Evolutionary conservation across 1,140 invertebrate genomes (phyloP).

Genomic region (Lamellibrachia luymesi): DNA sequence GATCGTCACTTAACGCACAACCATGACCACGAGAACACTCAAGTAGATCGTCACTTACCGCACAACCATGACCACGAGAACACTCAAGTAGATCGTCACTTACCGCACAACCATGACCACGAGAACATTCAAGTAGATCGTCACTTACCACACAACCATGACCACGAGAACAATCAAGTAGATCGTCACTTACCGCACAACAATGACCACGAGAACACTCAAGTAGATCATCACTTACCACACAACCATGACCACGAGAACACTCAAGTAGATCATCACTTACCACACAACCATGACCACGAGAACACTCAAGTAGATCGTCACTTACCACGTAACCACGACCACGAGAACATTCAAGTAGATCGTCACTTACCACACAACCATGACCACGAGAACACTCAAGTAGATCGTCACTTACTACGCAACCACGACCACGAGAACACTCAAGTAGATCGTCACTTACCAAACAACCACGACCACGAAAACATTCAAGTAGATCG

Average conservation of each 20-base stretch:
- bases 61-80: not conserved
- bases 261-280: not conserved
- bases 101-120: not conserved
- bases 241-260: not conserved
- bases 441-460: not conserved
- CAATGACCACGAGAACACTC: not conserved
- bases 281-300: not conserved
- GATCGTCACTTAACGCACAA: not conserved
- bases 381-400: not conserved
- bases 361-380: not conserved
- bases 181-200: not conserved
- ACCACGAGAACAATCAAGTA: not conserved
- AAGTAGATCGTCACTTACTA: not conserved
- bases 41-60: not conserved
- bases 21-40: not conserved
- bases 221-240: not conserved
- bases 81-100: not conserved
- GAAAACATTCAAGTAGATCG: not conserved
- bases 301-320: not conserved
- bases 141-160: not conserved
- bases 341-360: not conserved
- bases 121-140: not conserved
- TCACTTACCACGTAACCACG: not conserved
- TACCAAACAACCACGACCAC: not conserved
- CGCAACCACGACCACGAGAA: not conserved